Evolutionary conservation across 1,140 invertebrate genomes (phyloP).

Genomic region (Zophobas morio): DNA sequence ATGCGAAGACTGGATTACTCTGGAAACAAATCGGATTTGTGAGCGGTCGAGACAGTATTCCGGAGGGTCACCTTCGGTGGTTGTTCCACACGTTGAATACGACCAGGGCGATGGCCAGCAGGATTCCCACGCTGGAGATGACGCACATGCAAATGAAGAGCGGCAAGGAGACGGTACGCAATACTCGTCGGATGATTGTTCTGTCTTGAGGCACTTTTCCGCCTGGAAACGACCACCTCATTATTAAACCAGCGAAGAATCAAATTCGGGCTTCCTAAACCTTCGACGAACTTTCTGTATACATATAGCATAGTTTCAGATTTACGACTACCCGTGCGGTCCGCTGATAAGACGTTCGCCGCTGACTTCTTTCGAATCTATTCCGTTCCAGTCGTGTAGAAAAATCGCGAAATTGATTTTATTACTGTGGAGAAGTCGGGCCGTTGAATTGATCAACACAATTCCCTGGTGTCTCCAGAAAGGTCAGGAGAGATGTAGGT

Average conservation of each 20-base stretch:
- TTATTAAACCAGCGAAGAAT: too few species aligned
- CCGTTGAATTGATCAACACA: background rate
- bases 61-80: conserved; percentile 82
- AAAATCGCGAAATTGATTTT: conserved; percentile 28
- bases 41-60: background rate
- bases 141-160: conserved; percentile 93
- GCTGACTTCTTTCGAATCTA: conserved; percentile 40
- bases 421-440: conserved; percentile 7
- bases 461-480: background rate
- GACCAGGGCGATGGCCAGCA: conserved; percentile 86
- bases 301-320: too few species aligned
- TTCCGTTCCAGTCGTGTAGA: background rate
- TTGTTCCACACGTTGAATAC: conserved; percentile 93
- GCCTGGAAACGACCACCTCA: conserved; percentile 68
- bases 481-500: conserved; percentile 18
- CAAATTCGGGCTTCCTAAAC: too few species aligned
- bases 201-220: conserved; percentile 92
- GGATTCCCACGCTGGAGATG: conserved; percentile 88
- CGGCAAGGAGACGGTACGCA: conserved; percentile 88
- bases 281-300: too few species aligned
- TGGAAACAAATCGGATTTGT: conserved; percentile 68
- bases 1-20: conserved; percentile 96
- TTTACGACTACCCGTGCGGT: too few species aligned
- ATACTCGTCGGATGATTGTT: conserved; percentile 87
- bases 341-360: too few species aligned